These are phyloP conservation scores for Eulacestoma nigropectus DNA, from an alignment of 2,113 vertebrate genomes.

Conservation along the genomic window DNA sequence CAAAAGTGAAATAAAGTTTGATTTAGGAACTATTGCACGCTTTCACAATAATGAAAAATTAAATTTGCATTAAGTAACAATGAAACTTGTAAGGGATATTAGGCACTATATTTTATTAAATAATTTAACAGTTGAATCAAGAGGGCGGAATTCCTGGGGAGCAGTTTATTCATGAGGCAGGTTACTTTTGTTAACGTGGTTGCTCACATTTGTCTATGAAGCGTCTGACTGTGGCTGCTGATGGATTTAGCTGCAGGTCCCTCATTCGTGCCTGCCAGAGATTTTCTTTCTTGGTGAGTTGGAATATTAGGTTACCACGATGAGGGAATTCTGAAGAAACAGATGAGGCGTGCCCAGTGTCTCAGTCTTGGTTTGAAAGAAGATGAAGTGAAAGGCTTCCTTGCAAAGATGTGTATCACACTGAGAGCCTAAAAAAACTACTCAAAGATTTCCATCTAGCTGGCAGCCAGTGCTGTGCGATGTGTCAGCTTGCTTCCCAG, in stretches of 20 bases:
- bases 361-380: neutral
- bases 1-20: neutral
- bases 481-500: neutral
- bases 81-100: neutral
- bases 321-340: neutral
- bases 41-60: neutral
- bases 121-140: neutral
- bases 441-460: neutral
- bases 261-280: neutral
- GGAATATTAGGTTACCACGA: fast-evolving
- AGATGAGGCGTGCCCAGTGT: neutral
- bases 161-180: neutral
- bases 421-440: neutral
- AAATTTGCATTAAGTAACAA: neutral
- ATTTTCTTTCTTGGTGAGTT: neutral
- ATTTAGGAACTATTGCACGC: neutral
- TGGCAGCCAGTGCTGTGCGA: neutral
- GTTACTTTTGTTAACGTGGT: neutral
- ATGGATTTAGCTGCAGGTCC: neutral
- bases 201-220: neutral
- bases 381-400: neutral
- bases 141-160: neutral
- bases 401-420: neutral
- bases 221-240: neutral
- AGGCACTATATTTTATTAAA: neutral